A percentile compares a stretch with the other conserved stretches of the same genome.
Evolutionary conservation across 1,140 invertebrate species (phyloP).

Genomic region (Lepidurus arcticus): DNA sequence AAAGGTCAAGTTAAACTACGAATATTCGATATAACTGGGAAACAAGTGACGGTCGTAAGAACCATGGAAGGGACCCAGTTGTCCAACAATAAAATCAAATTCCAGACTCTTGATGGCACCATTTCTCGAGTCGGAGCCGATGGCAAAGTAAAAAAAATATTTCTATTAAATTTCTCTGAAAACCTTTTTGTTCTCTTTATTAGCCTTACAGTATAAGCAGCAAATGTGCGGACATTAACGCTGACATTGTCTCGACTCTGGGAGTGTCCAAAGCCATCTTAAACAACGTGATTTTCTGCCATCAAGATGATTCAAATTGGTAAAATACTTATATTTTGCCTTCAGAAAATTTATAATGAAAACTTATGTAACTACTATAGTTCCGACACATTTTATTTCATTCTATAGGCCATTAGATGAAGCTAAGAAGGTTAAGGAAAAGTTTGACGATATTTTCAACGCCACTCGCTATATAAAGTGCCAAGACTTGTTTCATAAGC

Average conservation of each 20-base stretch:
- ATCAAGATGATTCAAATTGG: conserved; percentile 96
- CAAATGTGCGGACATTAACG: conserved; percentile 66
- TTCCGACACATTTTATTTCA: conserved; percentile 26
- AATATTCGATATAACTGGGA: background rate
- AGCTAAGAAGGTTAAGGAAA: conserved; percentile 85
- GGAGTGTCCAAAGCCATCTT: conserved; percentile 91
- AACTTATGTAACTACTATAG: conserved; percentile 20
- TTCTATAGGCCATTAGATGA: conserved; percentile 77
- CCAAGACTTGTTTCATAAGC: conserved; percentile 70
- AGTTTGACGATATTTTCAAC: conserved; percentile 98
- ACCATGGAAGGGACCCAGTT: background rate
- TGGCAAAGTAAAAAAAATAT: conserved; percentile 39
- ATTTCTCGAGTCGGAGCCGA: conserved; percentile 48
- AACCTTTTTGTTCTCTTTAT: conserved; percentile 27
- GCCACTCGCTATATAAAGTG: conserved; percentile 89
- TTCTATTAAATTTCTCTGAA: background rate
- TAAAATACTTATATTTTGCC: conserved; percentile 39
- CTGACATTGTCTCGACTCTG: conserved; percentile 57
- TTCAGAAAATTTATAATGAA: conserved; percentile 15
- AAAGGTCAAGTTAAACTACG: conserved; percentile 51
- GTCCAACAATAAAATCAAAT: conserved; percentile 40
- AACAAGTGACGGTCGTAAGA: background rate
- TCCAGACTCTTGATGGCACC: conserved; percentile 65
- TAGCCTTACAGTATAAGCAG: conserved; percentile 49
- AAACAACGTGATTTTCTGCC: conserved; percentile 94